phyloP scores from a whole-genome alignment of 2,113 vertebrate species.

The Hylia prasina region DNA sequence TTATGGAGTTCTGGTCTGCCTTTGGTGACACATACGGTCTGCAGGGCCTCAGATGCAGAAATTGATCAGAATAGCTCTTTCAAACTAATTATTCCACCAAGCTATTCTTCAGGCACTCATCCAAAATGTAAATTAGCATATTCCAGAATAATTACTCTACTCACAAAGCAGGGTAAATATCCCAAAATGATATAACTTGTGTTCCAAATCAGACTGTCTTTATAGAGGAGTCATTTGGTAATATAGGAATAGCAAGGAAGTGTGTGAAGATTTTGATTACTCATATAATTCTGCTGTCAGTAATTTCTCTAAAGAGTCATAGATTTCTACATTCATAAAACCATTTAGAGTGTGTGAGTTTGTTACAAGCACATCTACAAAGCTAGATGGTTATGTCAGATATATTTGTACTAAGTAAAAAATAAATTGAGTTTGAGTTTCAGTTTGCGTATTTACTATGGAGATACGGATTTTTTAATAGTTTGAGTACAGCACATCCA shows the following conservation, averaged over 20 bases:
- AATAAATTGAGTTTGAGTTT: not conserved
- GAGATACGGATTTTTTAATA: not conserved
- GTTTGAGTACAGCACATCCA: not conserved
- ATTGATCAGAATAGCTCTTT: constrained; percentile 11
- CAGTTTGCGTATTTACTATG: constrained; percentile 5
- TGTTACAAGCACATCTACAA: not conserved
- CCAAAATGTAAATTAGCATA: constrained; percentile 39
- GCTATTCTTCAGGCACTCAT: constrained; percentile 8
- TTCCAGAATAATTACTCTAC: constrained; percentile 22
- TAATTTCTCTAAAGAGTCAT: not conserved
- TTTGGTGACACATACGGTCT: not conserved
- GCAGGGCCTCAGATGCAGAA: constrained; percentile 23
- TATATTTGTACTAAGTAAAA: not conserved
- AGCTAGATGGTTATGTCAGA: not conserved
- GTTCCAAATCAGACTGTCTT: not conserved
- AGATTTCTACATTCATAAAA: not conserved
- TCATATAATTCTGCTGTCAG: not conserved
- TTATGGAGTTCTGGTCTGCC: not conserved
- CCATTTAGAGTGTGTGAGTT: not conserved
- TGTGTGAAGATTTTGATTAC: constrained; percentile 28
- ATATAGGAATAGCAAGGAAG: not conserved
- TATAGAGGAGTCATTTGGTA: not conserved
- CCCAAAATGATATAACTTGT: constrained; percentile 11
- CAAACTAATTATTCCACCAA: constrained; percentile 30
- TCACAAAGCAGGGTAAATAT: constrained; percentile 11